Conservation (phyloP, 2,888 invertebrate genomes). For the Acronicta leporina region DNA sequence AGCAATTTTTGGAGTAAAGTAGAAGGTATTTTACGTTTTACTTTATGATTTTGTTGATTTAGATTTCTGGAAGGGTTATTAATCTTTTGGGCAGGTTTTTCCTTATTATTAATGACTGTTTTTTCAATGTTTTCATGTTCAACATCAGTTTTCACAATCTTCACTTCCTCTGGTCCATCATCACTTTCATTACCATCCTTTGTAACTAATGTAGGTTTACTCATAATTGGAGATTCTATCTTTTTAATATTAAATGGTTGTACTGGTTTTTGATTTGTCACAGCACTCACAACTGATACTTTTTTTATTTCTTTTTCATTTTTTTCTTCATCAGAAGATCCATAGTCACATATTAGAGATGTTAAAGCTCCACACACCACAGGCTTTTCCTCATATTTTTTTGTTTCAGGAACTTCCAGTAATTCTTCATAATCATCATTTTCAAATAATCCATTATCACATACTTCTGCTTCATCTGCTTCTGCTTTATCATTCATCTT, state of each 20-base stretch:
- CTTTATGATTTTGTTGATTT: conserved; percentile 42
- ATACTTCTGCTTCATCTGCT: conserved; percentile 35
- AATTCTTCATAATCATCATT: conserved; percentile 71
- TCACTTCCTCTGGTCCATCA: conserved; percentile 47
- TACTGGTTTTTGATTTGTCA: neutral
- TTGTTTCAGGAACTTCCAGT: conserved; percentile 12
- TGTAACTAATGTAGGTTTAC: conserved; percentile 37
- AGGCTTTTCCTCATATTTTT: conserved; percentile 53
- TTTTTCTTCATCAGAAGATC: conserved; percentile 83
- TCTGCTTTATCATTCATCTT: conserved; percentile 63
- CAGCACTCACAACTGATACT: too few relatives aligned
- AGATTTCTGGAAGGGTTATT: conserved; percentile 23
- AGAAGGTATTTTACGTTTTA: conserved; percentile 76
- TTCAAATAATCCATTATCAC: conserved; percentile 70
- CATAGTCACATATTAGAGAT: conserved; percentile 89
- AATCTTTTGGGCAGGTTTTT: conserved; percentile 16
- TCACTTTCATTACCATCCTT: conserved; percentile 36
- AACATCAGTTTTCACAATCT: conserved; percentile 49
- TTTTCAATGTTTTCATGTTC: conserved; percentile 44
- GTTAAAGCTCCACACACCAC: conserved; percentile 87
- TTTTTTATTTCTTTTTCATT: conserved; percentile 24
- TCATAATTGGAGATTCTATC: conserved; percentile 1
- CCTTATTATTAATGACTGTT: conserved; percentile 15
- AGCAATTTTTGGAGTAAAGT: conserved; percentile 93
- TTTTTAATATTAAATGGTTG: conserved; percentile 6